phyloP scores from a whole-genome alignment of 2,888 invertebrate species.

The Branchellion lobata region DNA sequence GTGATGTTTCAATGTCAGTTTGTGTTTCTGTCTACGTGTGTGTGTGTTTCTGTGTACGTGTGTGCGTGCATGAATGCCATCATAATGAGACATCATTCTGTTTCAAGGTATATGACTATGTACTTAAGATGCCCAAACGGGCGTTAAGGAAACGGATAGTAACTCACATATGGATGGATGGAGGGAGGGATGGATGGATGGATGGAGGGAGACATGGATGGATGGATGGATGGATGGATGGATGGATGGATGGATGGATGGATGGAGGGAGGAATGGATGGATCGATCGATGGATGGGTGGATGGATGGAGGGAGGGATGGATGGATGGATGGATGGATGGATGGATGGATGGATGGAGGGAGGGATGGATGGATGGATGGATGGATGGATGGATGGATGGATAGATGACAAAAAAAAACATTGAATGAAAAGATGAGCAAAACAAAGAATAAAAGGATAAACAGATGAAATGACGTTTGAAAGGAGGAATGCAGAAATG shows the following conservation, averaged over 20 bases:
- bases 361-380: neutral
- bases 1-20: neutral
- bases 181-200: neutral
- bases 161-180: neutral
- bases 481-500: neutral
- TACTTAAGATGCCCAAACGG: slow-evolving; percentile 1
- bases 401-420: neutral
- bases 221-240: too few species aligned
- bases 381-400: neutral
- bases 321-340: slow-evolving; percentile 7
- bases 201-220: neutral
- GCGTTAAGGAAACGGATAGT: slow-evolving; percentile 6
- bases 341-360: neutral
- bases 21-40: neutral
- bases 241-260: neutral
- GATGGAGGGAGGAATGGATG: neutral
- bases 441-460: too few species aligned
- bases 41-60: slow-evolving; percentile 13
- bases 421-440: neutral
- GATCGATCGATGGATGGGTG: neutral
- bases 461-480: too few species aligned
- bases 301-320: neutral
- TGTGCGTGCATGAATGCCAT: neutral
- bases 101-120: neutral
- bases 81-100: neutral